These are phyloP conservation scores for Fabriciana adippe DNA, from an alignment of 2,888 invertebrate species.

Conservation along the genomic window DNA sequence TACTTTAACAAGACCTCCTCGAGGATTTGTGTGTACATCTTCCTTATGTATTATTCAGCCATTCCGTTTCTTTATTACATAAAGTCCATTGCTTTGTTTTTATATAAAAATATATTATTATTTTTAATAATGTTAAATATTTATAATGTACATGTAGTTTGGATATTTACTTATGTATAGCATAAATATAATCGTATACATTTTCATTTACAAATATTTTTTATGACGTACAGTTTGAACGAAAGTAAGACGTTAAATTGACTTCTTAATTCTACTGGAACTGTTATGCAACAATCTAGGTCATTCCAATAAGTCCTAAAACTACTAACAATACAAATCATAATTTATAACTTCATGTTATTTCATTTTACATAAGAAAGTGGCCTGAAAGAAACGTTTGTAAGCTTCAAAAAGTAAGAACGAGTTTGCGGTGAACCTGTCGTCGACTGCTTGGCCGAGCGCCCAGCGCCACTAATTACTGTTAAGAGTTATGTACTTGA, in stretches of 20 bases:
- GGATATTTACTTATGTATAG: too few relatives aligned
- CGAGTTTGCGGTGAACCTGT: slow-evolving; percentile 35
- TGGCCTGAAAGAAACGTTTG: slow-evolving; percentile 29
- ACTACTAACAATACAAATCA: slow-evolving; percentile 10
- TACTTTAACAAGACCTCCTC: slow-evolving; percentile 18
- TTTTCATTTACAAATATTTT: background rate
- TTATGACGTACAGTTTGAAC: background rate
- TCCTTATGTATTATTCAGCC: slow-evolving; percentile 12
- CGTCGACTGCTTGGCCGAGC: slow-evolving; percentile 27
- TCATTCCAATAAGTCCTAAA: slow-evolving; percentile 7
- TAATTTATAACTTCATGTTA: slow-evolving; percentile 15
- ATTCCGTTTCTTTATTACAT: slow-evolving; percentile 8
- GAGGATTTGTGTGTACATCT: slow-evolving; percentile 9
- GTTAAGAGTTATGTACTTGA: slow-evolving; percentile 25
- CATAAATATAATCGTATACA: too few relatives aligned
- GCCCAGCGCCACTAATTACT: slow-evolving; percentile 31
- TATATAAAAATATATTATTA: slow-evolving; percentile 1
- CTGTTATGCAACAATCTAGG: slow-evolving; percentile 1
- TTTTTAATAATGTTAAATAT: too few relatives aligned
- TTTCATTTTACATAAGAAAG: slow-evolving; percentile 25
- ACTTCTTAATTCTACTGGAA: background rate
- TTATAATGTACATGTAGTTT: too few relatives aligned
- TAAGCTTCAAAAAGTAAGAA: slow-evolving; percentile 36
- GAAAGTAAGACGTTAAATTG: background rate
- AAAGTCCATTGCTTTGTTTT: background rate